Conservation (phyloP, 2,797 vertebrate genomes). For the Dryobates pubescens region DNA sequence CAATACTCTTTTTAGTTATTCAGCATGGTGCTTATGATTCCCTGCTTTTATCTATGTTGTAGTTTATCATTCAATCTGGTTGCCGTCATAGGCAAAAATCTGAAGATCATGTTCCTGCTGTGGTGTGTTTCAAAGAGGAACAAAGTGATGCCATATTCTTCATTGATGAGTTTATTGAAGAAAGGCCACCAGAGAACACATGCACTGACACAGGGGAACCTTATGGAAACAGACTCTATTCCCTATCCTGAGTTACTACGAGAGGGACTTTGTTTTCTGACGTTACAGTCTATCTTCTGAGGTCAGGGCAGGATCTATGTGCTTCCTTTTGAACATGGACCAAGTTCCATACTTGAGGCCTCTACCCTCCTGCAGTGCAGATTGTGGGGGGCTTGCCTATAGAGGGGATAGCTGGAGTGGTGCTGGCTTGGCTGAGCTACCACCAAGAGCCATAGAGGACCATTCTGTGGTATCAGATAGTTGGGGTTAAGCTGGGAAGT, state of each 20-base stretch:
- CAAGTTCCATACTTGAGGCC: neutral
- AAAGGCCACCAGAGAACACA: neutral
- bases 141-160: neutral
- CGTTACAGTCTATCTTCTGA: neutral
- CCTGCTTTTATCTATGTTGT: slow-evolving; percentile 7
- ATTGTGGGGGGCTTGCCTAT: neutral
- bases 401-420: neutral
- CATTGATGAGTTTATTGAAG: neutral
- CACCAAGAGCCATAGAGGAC: accelerated
- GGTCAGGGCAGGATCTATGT: neutral
- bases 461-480: neutral
- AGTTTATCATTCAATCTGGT: neutral
- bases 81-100: neutral
- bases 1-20: slow-evolving; percentile 8
- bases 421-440: neutral
- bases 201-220: neutral
- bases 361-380: neutral
- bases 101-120: slow-evolving; percentile 19
- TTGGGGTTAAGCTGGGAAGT: neutral
- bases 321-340: neutral
- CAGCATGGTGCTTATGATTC: neutral
- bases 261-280: neutral
- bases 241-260: neutral
- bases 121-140: neutral
- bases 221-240: neutral